Percentiles rank a stretch among this genome's conserved stretches.
Conservation (phyloP, 2,113 vertebrate species). For the western clawed frog (Xenopus tropicalis) region UCB_Xtro_10.0 CM004445.2:23498001-23498500, state of each 20-base stretch:
- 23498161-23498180: no score
- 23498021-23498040: no score
- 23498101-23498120: no score
- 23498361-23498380: background rate
- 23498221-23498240: background rate
- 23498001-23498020: no score
- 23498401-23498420: background rate
- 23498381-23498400: background rate
- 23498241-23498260: background rate
- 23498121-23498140: no score
- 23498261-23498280: background rate
- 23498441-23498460: conserved; percentile 18
- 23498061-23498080: no score
- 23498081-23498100: no score
- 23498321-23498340: background rate
- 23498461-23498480: conserved; percentile 6
- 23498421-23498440: background rate
- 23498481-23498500: conserved; percentile 27
- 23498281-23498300: background rate
- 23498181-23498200: no score
- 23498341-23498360: background rate
- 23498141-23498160: no score
- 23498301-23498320: background rate
- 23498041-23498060: no score
- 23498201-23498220: no score